A percentile compares a stretch with the other conserved stretches of the same genome.
Evolutionary conservation across 2,888 invertebrate species (phyloP).

Genomic region (Melangyna quadrimaculata): DNA sequence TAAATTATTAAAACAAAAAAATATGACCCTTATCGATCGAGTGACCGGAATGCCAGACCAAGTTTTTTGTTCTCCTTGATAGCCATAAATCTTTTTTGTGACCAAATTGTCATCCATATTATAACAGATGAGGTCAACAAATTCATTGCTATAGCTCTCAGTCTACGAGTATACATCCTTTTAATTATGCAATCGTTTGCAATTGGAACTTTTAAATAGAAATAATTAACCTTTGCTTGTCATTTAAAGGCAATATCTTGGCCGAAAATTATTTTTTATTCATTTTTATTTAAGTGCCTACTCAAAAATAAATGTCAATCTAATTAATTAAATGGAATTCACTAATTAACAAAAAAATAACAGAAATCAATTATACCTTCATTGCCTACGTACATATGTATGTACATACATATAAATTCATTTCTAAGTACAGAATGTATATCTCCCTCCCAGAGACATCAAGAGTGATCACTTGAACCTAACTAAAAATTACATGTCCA

Average conservation of each 20-base stretch:
- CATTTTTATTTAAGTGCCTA: neutral
- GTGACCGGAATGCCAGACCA: too few species aligned
- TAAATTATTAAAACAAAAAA: too few species aligned
- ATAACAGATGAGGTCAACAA: too few species aligned
- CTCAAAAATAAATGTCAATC: neutral
- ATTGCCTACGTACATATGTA: neutral
- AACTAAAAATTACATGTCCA: constrained; percentile 39
- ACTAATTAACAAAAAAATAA: neutral
- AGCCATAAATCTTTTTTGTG: too few species aligned
- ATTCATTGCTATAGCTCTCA: too few species aligned
- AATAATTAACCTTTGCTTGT: neutral
- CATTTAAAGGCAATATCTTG: neutral
- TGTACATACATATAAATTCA: neutral
- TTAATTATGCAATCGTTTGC: too few species aligned
- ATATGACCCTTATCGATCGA: too few species aligned
- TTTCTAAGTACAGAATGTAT: neutral
- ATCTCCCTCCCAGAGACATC: neutral
- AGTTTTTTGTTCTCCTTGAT: too few species aligned
- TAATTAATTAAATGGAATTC: constrained; percentile 5
- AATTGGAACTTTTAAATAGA: too few species aligned
- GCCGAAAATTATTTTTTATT: neutral
- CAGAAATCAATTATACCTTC: neutral
- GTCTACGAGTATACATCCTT: too few species aligned
- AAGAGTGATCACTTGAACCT: neutral
- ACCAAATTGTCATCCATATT: too few species aligned